Percentiles rank a stretch among this genome's conserved stretches.
Conservation (phyloP, 2,113 vertebrate genomes). For the Scophthalmus maximus region DNA sequence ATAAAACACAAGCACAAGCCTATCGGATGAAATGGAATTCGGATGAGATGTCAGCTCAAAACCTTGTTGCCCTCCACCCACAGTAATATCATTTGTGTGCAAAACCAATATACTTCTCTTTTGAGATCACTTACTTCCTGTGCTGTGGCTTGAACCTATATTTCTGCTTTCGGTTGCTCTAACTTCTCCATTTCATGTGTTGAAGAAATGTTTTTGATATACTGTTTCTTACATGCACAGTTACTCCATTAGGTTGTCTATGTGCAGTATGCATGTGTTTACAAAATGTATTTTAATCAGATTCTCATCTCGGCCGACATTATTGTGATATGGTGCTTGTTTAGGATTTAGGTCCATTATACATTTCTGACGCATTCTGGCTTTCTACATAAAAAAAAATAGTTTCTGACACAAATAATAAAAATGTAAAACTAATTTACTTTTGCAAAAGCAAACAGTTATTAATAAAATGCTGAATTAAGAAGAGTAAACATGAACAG, state of each 20-base stretch:
- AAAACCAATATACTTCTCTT: slow-evolving; percentile 77
- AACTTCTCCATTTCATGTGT: slow-evolving; percentile 64
- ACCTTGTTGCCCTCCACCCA: slow-evolving; percentile 41
- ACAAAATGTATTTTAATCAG: neutral
- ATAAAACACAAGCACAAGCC: neutral
- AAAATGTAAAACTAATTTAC: neutral
- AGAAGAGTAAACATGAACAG: neutral
- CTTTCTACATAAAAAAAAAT: neutral
- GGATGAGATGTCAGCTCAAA: slow-evolving; percentile 30
- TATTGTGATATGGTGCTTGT: neutral
- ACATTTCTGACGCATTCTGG: neutral
- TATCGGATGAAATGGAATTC: slow-evolving; percentile 4
- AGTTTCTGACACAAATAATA: neutral
- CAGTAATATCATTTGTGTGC: slow-evolving; percentile 65
- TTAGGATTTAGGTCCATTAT: neutral
- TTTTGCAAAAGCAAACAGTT: slow-evolving; percentile 14
- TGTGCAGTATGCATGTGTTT: neutral
- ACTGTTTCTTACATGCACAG: neutral
- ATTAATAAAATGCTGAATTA: neutral
- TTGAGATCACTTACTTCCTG: slow-evolving; percentile 82
- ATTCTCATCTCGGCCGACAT: neutral
- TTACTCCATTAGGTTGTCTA: neutral
- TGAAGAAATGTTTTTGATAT: slow-evolving; percentile 23
- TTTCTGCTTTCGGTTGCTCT: slow-evolving; percentile 76
- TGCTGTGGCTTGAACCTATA: slow-evolving; percentile 74